These are phyloP conservation scores for Mythimna vitellina DNA, from an alignment of 2,888 invertebrate species.

Conservation along the genomic window DNA sequence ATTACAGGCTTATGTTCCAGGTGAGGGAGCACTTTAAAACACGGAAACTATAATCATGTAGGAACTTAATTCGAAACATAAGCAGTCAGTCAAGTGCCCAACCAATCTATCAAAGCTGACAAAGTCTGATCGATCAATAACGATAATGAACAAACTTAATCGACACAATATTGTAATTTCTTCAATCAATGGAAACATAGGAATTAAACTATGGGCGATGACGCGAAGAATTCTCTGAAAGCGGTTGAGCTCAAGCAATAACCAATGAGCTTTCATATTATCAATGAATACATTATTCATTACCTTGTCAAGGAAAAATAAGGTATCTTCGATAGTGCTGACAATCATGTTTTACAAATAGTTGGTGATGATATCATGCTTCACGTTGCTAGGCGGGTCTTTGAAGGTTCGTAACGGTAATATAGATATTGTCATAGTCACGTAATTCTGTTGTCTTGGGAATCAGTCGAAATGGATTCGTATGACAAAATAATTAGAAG, in stretches of 20 bases:
- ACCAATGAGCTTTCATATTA: slow-evolving; percentile 67
- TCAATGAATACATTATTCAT: slow-evolving; percentile 69
- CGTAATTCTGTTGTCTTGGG: slow-evolving; percentile 12
- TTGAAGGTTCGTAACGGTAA: slow-evolving; percentile 2
- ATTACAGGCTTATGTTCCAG: no score
- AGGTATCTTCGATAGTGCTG: slow-evolving; percentile 43
- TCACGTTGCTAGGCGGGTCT: slow-evolving; percentile 17
- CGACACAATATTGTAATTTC: slow-evolving; percentile 52
- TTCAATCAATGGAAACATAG: slow-evolving; percentile 69
- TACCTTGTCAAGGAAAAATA: slow-evolving; percentile 59
- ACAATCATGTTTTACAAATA: slow-evolving; percentile 56
- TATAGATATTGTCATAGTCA: slow-evolving; percentile 4
- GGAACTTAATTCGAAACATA: not conserved
- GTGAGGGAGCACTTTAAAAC: not conserved
- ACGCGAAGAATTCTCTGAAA: slow-evolving; percentile 68
- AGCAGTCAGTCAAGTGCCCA: slow-evolving; percentile 8
- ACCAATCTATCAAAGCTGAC: slow-evolving; percentile 37
- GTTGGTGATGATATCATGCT: slow-evolving; percentile 47
- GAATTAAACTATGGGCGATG: slow-evolving; percentile 66
- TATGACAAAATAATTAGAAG: slow-evolving; percentile 9
- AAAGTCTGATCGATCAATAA: slow-evolving; percentile 22
- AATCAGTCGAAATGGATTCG: slow-evolving; percentile 13
- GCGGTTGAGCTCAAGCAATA: slow-evolving; percentile 64
- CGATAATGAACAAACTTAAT: slow-evolving; percentile 29
- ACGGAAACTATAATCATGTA: not conserved